Evolutionary conservation across 2,797 vertebrate genomes (phyloP).

Genomic region (Florisuga fusca): DNA sequence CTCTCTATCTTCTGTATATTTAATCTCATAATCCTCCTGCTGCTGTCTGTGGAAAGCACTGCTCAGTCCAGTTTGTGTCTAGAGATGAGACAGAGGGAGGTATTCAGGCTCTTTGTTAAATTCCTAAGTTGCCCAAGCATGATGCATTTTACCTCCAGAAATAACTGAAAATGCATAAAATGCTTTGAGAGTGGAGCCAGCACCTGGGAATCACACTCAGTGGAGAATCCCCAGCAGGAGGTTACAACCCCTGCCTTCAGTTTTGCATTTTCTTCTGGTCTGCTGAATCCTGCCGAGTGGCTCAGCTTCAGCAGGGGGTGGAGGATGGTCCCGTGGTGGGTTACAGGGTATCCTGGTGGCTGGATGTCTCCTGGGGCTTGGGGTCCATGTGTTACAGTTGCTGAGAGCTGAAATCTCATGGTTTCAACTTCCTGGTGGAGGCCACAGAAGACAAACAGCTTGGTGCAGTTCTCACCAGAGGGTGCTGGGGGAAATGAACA

Average conservation of each 20-base stretch:
- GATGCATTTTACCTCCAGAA: background rate
- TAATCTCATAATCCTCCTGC: background rate
- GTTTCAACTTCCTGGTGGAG: background rate
- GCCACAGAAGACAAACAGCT: background rate
- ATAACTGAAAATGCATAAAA: background rate
- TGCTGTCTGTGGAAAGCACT: background rate
- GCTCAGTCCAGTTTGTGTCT: background rate
- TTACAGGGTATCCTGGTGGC: background rate
- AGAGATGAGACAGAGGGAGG: background rate
- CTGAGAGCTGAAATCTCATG: background rate
- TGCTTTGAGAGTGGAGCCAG: background rate
- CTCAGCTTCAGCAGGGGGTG: background rate
- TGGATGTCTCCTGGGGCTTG: background rate
- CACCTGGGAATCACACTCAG: background rate
- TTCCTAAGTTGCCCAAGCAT: background rate
- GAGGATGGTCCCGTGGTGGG: background rate
- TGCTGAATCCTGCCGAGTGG: accelerated
- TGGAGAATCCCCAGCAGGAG: background rate
- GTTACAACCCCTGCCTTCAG: background rate
- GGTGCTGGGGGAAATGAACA: accelerated
- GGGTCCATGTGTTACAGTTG: background rate
- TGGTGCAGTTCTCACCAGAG: background rate
- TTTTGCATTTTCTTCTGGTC: background rate
- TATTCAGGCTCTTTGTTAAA: background rate
- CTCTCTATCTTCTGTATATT: background rate